Evolutionary conservation across 1,140 invertebrate genomes (phyloP), one percentile per base, ranked within the genome.

Genomic region (Trichonephila clavata): DNA sequence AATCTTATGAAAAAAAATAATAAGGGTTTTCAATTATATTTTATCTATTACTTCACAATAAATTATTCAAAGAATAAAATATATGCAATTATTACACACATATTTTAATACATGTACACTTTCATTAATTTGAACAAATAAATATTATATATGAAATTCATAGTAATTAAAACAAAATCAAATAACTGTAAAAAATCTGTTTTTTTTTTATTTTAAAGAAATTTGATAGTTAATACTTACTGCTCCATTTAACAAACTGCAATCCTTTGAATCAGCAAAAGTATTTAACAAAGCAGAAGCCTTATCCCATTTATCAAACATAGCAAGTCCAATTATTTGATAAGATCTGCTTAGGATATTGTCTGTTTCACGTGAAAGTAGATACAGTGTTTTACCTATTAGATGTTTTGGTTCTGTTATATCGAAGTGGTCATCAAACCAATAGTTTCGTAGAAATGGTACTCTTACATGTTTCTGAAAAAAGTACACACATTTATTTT

Each of bases 381-480:
- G 68, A 95, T 96, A 93, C 21, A 99, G 95, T 1, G 98, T 98
- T 96, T 99, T 99, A 8, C 98, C 98, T 71, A 97, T 96, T 59
- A 98, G 95, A 95, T 97, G 96, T 65, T 96, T 95, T 14, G 97
- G 96, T 94, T 98, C 97, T 92, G 95, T 96, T 6, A 98, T 95
- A 96, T 98, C 98, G 96, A 98, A 98, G 96, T 99, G 98, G 95
- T 98, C 97, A 96, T 99, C 98, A 96, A 97, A 97, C 95, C 96
- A 97, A 5, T 97, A 97, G 95, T 99, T 98, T 95, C 97, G 97
- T 60, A 99, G 94, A 95, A 97, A 99, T 80, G 96, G 96, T 0
- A 99, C 97, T 91, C 98, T 96, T 1, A 98, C 96, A 96, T 97
- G 98, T 24, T 97, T 96, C 95, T 96, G 86, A 16, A 94, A 93